Percentiles rank a stretch among this genome's conserved stretches.
phyloP scores from a whole-genome alignment of 1,140 invertebrate species.

The Aphelinus atriplicis region DNA sequence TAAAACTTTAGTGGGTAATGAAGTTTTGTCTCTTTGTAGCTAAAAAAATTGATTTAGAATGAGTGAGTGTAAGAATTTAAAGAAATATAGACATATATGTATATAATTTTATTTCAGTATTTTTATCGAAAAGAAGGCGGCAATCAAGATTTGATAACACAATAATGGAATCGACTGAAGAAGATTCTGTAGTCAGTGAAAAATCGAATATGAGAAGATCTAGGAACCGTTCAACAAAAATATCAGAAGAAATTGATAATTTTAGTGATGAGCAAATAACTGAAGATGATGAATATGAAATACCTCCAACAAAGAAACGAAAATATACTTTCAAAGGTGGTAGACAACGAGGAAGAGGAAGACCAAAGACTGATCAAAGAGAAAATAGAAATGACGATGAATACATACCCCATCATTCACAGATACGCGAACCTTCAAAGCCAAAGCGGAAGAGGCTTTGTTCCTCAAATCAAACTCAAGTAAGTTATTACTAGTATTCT shows the following conservation, averaged over 20 bases:
- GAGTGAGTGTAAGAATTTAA: no score
- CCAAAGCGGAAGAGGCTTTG: no score
- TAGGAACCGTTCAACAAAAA: neutral
- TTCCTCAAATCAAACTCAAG: no score
- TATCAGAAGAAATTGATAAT: neutral
- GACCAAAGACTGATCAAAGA: slow-evolving; percentile 37
- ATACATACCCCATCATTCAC: slow-evolving; percentile 35
- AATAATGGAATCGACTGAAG: no score
- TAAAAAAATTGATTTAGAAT: no score
- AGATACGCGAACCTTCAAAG: neutral
- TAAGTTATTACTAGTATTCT: no score
- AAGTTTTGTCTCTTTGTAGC: no score
- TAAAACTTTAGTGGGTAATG: no score
- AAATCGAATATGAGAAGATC: neutral
- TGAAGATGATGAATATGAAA: neutral
- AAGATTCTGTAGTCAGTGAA: neutral
- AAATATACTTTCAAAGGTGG: slow-evolving; percentile 1
- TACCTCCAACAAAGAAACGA: neutral
- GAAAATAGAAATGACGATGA: slow-evolving; percentile 18
- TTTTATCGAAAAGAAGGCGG: no score
- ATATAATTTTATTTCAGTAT: no score
- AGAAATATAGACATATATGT: no score
- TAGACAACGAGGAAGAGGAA: slow-evolving; percentile 34
- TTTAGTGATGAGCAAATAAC: neutral
- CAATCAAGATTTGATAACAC: no score